Base-by-base conservation (phyloP, 2,113 vertebrate genomes). In the Strix uralensis region DNA sequence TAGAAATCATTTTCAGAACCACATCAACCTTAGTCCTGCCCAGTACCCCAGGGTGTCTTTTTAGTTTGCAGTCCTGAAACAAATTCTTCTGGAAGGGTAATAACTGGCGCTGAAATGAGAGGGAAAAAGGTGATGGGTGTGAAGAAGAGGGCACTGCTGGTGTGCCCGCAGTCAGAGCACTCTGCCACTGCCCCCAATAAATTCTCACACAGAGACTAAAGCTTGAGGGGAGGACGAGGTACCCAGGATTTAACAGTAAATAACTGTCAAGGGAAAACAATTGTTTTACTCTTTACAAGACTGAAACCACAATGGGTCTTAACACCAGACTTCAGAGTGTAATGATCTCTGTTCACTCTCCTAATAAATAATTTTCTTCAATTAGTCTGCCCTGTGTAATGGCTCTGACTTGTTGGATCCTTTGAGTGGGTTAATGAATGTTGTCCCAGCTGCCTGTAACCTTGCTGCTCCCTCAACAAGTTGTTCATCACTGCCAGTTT, bases 341-440 rank as follows among this genome's bases (percentile, higher is more conserved):
- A 73, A 93, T 80, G 87, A 72, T 78, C 71, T 95, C 67, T 81
- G 15, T 54, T 91, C 59, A 15, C 15, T 66, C 23, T 59, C 63
- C 74, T 88, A 78, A 90, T 94, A 90, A 92, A 88, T 71, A 36
- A 59, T 81, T 93, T 85, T 81, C 42, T 38, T 74, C 73, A 59
- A 18, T 94, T 83, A 92, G 46, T 36, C 38, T 81, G 26, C 42
- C 18, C 46, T 15, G 23, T 77, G 74, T 73, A 83, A 92, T 1
- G 10, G 29, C 47, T 87, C 73, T 59, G 79, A 52, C 67, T 80
- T 77, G 34, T 18, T 77, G 59, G 54, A 54, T 65, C 63, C 49
- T 86, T 86, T 93, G 63, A 86, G 88, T 63, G 67, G 70, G 32
- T 51, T 94, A 82, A 91, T 27, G 40, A 86, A 88, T 67, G 59